Evolutionary conservation across 1,140 invertebrate genomes (phyloP).

Genomic region (Carposina sasakii): DNA sequence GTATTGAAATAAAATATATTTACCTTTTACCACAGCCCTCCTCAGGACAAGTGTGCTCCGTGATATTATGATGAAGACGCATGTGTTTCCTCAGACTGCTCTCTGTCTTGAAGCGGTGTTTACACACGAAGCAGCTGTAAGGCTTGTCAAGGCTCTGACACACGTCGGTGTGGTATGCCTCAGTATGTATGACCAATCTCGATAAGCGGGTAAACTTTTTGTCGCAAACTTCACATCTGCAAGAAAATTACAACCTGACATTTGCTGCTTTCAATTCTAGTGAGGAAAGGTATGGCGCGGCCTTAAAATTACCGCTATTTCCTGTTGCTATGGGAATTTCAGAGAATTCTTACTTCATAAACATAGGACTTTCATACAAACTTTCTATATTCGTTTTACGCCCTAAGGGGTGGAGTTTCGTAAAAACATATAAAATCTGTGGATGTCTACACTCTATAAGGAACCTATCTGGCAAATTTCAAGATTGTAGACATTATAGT

Average conservation of each 20-base stretch:
- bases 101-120: slow-evolving; percentile 28
- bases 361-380: too few species aligned
- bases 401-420: too few species aligned
- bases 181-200: slow-evolving; percentile 41
- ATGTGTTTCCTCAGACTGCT: slow-evolving; percentile 31
- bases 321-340: too few species aligned
- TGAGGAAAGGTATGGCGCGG: too few species aligned
- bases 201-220: slow-evolving; percentile 44
- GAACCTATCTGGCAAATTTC: too few species aligned
- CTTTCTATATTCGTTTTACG: too few species aligned
- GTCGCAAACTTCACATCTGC: slow-evolving; percentile 43
- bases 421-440: too few species aligned
- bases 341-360: too few species aligned
- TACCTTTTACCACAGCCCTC: slow-evolving; percentile 33
- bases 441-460: too few species aligned
- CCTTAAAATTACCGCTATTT: too few species aligned
- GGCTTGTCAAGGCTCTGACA: slow-evolving; percentile 13
- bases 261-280: too few species aligned
- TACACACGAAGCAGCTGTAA: slow-evolving; percentile 35
- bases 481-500: too few species aligned
- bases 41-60: slow-evolving; percentile 25
- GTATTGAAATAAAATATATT: slow-evolving; percentile 16
- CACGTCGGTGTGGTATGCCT: slow-evolving; percentile 19
- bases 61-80: slow-evolving; percentile 25
- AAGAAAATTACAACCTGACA: slow-evolving; percentile 9